A percentile compares a stretch with the other conserved stretches of the same genome.
These are phyloP conservation scores for Epiblema foenella DNA, from an alignment of 2,888 invertebrate species.

Conservation along the genomic window DNA sequence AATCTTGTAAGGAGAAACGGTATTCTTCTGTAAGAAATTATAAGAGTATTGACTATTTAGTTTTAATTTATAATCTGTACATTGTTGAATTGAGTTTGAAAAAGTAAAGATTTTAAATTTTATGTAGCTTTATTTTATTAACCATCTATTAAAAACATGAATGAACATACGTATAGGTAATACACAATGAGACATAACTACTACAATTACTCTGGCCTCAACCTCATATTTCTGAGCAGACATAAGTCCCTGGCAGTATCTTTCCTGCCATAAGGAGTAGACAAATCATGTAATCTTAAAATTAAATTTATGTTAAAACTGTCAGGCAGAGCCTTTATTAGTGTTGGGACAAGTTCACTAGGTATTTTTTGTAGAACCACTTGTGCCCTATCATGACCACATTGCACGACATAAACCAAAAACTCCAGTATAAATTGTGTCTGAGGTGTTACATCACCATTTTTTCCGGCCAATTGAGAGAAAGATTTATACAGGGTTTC, in stretches of 20 bases:
- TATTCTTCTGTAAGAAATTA: conserved; percentile 27
- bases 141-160: conserved; percentile 38
- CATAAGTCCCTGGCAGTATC: conserved; percentile 95
- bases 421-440: conserved; percentile 93
- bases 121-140: conserved; percentile 44
- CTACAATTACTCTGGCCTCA: conserved; percentile 80
- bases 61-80: conserved; percentile 64
- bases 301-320: conserved; percentile 90
- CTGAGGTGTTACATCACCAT: conserved; percentile 92
- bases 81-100: conserved; percentile 67
- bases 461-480: conserved; percentile 87
- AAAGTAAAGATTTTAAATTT: conserved; percentile 61
- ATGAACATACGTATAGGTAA: background rate
- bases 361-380: conserved; percentile 91
- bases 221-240: conserved; percentile 91
- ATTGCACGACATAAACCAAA: conserved; percentile 89
- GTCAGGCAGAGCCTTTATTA: conserved; percentile 92
- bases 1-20: conserved; percentile 16
- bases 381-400: conserved; percentile 89
- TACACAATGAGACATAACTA: conserved; percentile 1
- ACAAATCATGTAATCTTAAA: conserved; percentile 91
- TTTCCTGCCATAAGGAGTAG: conserved; percentile 90
- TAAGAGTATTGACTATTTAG: conserved; percentile 41
- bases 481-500: conserved; percentile 90
- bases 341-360: conserved; percentile 89